Evolutionary conservation across 2,888 invertebrate species (phyloP).

Genomic region (Agrypnus murinus): DNA sequence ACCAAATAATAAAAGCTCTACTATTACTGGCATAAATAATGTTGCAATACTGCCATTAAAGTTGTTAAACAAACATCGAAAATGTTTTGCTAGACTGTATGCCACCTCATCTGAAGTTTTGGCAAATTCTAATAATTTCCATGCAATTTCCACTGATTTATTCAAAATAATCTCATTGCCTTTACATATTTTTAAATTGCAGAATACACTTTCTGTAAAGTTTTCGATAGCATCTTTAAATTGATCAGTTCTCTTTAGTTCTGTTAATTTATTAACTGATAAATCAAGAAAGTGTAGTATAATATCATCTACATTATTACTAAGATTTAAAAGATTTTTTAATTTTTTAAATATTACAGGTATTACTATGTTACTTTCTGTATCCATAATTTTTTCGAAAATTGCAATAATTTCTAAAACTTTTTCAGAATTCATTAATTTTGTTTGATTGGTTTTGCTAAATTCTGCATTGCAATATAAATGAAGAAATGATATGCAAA

Average conservation of each 20-base stretch:
- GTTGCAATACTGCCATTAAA: constrained; percentile 18
- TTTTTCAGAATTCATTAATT: neutral
- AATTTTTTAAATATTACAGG: constrained; percentile 51
- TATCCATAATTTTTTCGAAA: constrained; percentile 54
- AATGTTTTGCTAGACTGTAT: constrained; percentile 42
- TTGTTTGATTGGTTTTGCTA: neutral
- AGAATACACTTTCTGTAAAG: constrained; percentile 35
- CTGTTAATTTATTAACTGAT: constrained; percentile 24
- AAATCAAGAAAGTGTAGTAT: constrained; percentile 31
- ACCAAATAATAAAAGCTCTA: constrained; percentile 72
- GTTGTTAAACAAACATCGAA: constrained; percentile 34
- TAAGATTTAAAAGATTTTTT: constrained; percentile 8
- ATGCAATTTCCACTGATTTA: constrained; percentile 10
- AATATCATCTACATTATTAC: neutral
- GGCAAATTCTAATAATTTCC: constrained; percentile 39
- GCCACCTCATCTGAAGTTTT: constrained; percentile 41
- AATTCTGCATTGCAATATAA: constrained; percentile 26
- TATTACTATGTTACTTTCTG: constrained; percentile 52
- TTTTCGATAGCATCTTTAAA: constrained; percentile 38
- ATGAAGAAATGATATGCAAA: constrained; percentile 29
- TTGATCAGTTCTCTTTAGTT: constrained; percentile 36
- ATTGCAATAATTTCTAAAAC: constrained; percentile 30
- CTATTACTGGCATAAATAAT: constrained; percentile 68
- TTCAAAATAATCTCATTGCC: constrained; percentile 7
- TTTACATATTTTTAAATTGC: constrained; percentile 28